Evolutionary conservation across 1,140 invertebrate species (phyloP).

Genomic region (Ganaspis sp.): DNA sequence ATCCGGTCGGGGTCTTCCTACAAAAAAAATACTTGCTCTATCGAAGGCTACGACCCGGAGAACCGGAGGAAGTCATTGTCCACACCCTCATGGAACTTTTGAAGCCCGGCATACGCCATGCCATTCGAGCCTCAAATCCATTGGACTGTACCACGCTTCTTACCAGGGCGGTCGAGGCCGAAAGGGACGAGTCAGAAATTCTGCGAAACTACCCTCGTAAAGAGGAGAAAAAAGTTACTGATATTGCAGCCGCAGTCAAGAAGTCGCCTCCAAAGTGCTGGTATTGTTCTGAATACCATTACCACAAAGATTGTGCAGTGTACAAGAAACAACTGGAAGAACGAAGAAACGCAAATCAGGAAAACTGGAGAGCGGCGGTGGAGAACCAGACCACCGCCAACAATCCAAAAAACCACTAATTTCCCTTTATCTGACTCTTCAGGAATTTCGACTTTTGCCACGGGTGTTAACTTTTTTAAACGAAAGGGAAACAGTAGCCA

Average conservation of each 20-base stretch:
- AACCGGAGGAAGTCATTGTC: too few relatives aligned
- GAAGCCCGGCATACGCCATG: too few relatives aligned
- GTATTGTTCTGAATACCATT: background rate
- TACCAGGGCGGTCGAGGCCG: too few relatives aligned
- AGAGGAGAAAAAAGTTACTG: background rate
- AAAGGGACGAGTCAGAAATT: background rate
- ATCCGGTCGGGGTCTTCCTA: too few relatives aligned
- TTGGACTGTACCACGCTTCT: too few relatives aligned
- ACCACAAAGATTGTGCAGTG: background rate
- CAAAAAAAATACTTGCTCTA: background rate
- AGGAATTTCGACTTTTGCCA: background rate
- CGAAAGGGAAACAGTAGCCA: background rate
- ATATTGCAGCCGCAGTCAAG: background rate
- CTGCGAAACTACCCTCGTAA: background rate
- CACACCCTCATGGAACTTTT: too few relatives aligned
- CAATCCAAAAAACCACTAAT: background rate
- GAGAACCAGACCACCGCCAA: background rate
- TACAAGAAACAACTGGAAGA: background rate
- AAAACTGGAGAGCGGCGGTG: background rate
- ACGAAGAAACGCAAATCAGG: background rate
- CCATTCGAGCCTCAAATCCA: too few relatives aligned
- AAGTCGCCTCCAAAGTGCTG: background rate
- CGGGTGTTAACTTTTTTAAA: background rate
- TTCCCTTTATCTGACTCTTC: background rate
- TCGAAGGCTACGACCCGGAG: background rate